Evolutionary conservation across 35 echinoderm and acorn worm species (phyloP).

Genomic region (Heliocidaris erythrogramma): DNA sequence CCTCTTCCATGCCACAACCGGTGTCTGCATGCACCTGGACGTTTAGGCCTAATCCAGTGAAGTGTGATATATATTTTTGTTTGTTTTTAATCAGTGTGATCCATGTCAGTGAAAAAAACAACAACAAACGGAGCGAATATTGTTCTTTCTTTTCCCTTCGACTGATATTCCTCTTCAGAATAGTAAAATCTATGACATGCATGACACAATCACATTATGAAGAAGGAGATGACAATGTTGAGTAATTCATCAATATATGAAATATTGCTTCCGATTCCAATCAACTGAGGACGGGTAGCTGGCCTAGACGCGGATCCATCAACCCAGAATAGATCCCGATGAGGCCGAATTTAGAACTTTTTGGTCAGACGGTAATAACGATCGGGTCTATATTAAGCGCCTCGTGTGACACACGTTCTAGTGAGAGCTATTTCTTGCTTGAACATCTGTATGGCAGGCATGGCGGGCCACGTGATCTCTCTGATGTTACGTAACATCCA

Average conservation of each 20-base stretch:
- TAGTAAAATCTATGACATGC: neutral
- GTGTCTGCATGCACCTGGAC: too few species aligned
- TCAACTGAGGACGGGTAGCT: neutral
- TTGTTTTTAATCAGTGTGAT: too few species aligned
- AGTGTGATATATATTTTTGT: too few species aligned
- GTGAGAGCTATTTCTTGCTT: neutral
- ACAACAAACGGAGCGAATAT: too few species aligned
- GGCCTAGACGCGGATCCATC: neutral
- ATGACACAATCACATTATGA: neutral
- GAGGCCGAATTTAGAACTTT: neutral
- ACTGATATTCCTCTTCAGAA: too few species aligned
- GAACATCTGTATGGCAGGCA: neutral
- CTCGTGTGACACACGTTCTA: neutral
- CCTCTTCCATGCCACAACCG: too few species aligned
- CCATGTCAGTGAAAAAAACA: too few species aligned
- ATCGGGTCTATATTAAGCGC: neutral
- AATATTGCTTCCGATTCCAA: neutral
- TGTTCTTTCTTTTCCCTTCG: too few species aligned
- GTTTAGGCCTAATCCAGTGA: too few species aligned
- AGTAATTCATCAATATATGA: neutral
- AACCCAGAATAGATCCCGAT: neutral
- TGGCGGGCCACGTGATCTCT: neutral
- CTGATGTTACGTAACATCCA: neutral
- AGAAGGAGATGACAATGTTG: neutral
- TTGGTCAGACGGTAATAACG: neutral